Evolutionary conservation across 2,797 vertebrate species (phyloP).

Genomic region (Bovichtus variegatus): DNA sequence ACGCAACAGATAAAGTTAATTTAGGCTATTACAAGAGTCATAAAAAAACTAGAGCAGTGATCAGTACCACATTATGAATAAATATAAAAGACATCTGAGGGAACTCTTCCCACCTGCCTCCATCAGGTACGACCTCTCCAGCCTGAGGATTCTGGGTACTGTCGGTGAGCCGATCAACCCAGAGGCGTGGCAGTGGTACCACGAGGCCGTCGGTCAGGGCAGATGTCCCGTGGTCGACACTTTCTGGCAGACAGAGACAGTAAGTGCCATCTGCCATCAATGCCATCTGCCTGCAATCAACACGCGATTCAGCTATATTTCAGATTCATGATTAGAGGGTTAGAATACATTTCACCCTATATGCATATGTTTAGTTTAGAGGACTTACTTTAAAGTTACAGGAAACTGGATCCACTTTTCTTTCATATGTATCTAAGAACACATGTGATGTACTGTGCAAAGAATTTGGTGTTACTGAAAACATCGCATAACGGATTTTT

Average conservation of each 20-base stretch:
- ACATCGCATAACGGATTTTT: neutral
- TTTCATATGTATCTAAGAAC: neutral
- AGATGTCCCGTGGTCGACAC: constrained; percentile 87
- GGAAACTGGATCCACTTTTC: neutral
- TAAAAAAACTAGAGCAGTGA: neutral
- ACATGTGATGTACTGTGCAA: neutral
- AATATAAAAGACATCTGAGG: neutral
- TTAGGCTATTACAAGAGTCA: neutral
- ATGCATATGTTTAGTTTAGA: neutral
- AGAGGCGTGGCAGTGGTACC: constrained; percentile 88
- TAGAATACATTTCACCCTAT: neutral
- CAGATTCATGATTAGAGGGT: neutral
- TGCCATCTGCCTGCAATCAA: neutral
- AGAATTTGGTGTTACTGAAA: neutral
- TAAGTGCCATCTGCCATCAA: constrained; percentile 49
- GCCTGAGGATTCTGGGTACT: constrained; percentile 84
- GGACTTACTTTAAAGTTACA: neutral
- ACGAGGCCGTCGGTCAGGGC: constrained; percentile 81
- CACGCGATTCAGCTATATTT: neutral
- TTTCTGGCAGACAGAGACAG: constrained; percentile 90
- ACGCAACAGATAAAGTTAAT: neutral
- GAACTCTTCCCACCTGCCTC: neutral
- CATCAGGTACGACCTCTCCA: constrained; percentile 83
- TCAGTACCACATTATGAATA: neutral
- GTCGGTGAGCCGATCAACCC: constrained; percentile 89